A percentile compares a stretch with the other conserved stretches of the same genome.
phyloP scores from a whole-genome alignment of 2,113 vertebrate genomes.

The Lathamus discolor region DNA sequence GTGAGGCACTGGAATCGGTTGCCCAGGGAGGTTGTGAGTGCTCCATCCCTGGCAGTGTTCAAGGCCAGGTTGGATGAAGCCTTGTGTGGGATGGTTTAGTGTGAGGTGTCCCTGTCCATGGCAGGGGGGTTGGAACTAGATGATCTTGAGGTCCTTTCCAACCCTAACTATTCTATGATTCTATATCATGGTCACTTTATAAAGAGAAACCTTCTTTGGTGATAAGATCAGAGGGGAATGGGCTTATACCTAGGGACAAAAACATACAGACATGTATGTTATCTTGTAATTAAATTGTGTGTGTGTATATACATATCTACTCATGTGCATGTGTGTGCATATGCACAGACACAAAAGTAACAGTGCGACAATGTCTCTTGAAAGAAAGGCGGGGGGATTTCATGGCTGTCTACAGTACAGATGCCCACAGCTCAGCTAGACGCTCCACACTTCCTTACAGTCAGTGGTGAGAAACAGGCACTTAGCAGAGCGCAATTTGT shows the following conservation, averaged over 20 bases:
- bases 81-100: no score
- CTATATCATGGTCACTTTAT: background rate
- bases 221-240: background rate
- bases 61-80: no score
- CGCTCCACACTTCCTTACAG: background rate
- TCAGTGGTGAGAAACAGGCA: background rate
- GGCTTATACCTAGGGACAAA: background rate
- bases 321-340: background rate
- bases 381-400: background rate
- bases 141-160: no score
- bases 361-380: background rate
- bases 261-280: background rate
- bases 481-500: background rate
- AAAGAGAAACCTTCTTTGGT: background rate
- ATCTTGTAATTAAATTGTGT: background rate
- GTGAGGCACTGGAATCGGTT: no score
- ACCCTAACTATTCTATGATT: no score
- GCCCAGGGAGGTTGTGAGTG: no score
- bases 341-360: background rate
- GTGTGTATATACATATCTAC: rapidly evolving
- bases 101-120: no score
- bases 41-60: no score
- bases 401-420: background rate
- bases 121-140: no score
- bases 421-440: background rate